These are phyloP conservation scores for Perca schrenkii DNA, from an alignment of 2,113 vertebrate species.

Conservation along the genomic window DNA sequence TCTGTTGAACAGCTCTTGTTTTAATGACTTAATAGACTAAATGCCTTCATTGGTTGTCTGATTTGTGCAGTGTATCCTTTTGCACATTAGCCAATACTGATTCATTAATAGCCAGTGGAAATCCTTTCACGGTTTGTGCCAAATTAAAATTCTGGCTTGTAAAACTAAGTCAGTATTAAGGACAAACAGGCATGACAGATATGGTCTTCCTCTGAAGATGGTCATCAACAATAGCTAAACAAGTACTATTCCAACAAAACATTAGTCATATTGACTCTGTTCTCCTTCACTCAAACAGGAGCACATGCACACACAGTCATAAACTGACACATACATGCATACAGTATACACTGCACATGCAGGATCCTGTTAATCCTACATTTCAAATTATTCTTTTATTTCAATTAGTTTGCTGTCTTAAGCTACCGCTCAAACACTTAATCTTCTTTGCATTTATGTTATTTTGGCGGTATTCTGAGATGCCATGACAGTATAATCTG, in stretches of 20 bases:
- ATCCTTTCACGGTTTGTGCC: slow-evolving; percentile 8
- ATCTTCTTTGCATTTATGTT: slow-evolving; percentile 18
- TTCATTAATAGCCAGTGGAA: slow-evolving; percentile 30
- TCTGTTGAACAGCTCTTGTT: slow-evolving; percentile 20
- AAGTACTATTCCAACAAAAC: neutral
- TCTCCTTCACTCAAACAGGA: neutral
- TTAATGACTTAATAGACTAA: slow-evolving; percentile 30
- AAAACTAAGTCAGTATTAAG: slow-evolving; percentile 5
- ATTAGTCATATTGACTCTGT: neutral
- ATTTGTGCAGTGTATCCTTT: slow-evolving; percentile 43
- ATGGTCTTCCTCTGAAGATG: neutral
- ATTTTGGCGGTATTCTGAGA: slow-evolving; percentile 25
- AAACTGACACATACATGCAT: neutral
- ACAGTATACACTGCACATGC: neutral
- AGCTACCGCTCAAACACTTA: slow-evolving; percentile 2
- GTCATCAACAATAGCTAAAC: neutral
- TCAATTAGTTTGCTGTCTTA: slow-evolving; percentile 17
- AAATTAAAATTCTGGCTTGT: neutral
- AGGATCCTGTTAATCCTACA: neutral
- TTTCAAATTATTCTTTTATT: slow-evolving; percentile 4
- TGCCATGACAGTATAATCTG: slow-evolving; percentile 35
- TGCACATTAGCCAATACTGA: slow-evolving; percentile 18
- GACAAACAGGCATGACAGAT: slow-evolving; percentile 18
- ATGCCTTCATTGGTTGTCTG: neutral
- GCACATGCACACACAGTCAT: neutral